Percentiles rank a stretch among this genome's conserved stretches.
These are phyloP conservation scores for Temnothorax nylanderi DNA, from an alignment of 1,140 invertebrate species.

Conservation along the genomic window DNA sequence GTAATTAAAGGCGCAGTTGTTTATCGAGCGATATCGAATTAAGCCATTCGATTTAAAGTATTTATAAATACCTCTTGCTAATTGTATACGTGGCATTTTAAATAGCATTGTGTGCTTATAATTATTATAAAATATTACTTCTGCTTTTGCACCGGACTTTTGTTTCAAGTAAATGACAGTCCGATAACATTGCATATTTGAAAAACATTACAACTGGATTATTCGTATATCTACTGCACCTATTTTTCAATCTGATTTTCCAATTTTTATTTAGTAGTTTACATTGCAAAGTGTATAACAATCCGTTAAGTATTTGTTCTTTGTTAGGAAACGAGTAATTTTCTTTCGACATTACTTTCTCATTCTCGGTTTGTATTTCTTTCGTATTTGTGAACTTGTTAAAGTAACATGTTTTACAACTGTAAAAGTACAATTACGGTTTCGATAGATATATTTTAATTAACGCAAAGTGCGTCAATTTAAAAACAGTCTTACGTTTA, in stretches of 20 bases:
- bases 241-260: not conserved
- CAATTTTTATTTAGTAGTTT: not conserved
- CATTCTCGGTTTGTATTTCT: not conserved
- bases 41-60: constrained; percentile 24
- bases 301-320: not conserved
- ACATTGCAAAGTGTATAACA: not conserved
- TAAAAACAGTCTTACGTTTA: not conserved
- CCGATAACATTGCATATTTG: not conserved
- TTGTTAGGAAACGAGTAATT: not conserved
- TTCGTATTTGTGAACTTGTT: not conserved
- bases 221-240: not conserved
- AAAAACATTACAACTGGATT: not conserved
- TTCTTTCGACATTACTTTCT: constrained; percentile 18
- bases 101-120: not conserved
- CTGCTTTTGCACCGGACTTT: not conserved
- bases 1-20: constrained; percentile 40
- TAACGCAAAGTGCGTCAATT: not conserved
- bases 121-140: not conserved
- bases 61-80: not conserved
- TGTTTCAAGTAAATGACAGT: not conserved
- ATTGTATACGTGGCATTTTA: constrained; percentile 5
- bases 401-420: not conserved
- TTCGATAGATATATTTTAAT: not conserved
- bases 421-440: constrained; percentile 14
- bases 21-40: constrained; percentile 19